These are phyloP conservation scores for Chlorocebus sabaeus DNA, from an alignment of 2,113 vertebrate genomes.

Conservation along the genomic window DNA sequence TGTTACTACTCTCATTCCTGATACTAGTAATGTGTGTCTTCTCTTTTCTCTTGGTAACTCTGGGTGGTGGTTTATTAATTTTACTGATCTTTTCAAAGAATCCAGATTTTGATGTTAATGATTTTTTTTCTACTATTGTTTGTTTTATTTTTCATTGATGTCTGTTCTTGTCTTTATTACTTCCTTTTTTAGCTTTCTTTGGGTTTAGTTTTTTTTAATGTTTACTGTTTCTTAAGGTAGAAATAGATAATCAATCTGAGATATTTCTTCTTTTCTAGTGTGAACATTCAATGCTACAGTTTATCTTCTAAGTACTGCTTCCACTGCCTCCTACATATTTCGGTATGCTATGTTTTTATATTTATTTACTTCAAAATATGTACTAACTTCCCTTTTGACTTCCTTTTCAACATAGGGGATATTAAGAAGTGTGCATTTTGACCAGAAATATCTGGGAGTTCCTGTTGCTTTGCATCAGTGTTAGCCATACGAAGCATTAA, in stretches of 20 bases:
- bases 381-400: neutral
- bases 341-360: neutral
- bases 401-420: neutral
- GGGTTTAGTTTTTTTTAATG: neutral
- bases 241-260: neutral
- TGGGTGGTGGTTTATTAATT: neutral
- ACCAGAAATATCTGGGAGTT: neutral
- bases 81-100: neutral
- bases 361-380: neutral
- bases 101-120: neutral
- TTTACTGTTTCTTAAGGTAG: neutral
- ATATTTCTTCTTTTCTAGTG: neutral
- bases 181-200: neutral
- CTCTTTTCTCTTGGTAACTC: neutral
- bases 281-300: neutral
- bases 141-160: neutral
- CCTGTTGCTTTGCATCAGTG: neutral
- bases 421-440: neutral
- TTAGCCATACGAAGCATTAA: neutral
- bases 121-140: neutral
- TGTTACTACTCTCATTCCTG: neutral
- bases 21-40: neutral
- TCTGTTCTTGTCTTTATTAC: neutral
- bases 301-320: neutral
- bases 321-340: neutral